Evolutionary conservation across 2,888 invertebrate genomes (phyloP).

Genomic region (Cheilosia variabilis): DNA sequence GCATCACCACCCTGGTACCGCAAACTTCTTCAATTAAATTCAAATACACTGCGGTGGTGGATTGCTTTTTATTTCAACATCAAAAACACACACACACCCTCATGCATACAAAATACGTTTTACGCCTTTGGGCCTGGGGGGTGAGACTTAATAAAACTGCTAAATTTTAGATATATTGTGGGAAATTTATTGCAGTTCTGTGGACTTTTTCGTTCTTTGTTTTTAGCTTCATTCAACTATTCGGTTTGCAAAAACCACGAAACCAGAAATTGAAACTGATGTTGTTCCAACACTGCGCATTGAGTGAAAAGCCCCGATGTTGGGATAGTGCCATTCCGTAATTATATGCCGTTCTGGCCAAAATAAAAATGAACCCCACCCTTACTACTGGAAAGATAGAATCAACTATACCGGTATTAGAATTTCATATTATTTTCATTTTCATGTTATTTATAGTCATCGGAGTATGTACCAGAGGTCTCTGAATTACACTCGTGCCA

Average conservation of each 20-base stretch:
- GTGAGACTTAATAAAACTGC: constrained; percentile 53
- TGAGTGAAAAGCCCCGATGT: constrained; percentile 2
- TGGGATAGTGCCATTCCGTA: constrained; percentile 54
- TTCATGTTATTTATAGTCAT: constrained; percentile 64
- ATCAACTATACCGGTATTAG: constrained; percentile 59
- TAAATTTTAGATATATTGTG: constrained; percentile 58
- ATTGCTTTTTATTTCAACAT: constrained; percentile 17
- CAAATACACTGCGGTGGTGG: constrained; percentile 56
- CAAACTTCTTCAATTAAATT: constrained; percentile 73
- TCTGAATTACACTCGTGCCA: constrained; percentile 55
- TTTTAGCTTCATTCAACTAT: constrained; percentile 35
- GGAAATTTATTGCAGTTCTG: constrained; percentile 63
- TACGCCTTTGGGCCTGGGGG: constrained; percentile 1
- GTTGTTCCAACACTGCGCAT: constrained; percentile 46
- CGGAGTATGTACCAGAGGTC: background rate
- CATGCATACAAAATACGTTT: constrained; percentile 22
- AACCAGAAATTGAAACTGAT: constrained; percentile 70
- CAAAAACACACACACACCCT: background rate
- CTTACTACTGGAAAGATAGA: constrained; percentile 24
- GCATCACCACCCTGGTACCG: constrained; percentile 4
- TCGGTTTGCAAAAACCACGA: constrained; percentile 28
- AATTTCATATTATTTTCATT: constrained; percentile 70
- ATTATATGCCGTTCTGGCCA: constrained; percentile 45
- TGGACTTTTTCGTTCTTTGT: constrained; percentile 9
- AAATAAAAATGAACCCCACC: constrained; percentile 1